A percentile compares a stretch with the other conserved stretches of the same genome.
Conservation (phyloP, 2,888 invertebrate genomes). For the Pyrrhia umbra region DNA sequence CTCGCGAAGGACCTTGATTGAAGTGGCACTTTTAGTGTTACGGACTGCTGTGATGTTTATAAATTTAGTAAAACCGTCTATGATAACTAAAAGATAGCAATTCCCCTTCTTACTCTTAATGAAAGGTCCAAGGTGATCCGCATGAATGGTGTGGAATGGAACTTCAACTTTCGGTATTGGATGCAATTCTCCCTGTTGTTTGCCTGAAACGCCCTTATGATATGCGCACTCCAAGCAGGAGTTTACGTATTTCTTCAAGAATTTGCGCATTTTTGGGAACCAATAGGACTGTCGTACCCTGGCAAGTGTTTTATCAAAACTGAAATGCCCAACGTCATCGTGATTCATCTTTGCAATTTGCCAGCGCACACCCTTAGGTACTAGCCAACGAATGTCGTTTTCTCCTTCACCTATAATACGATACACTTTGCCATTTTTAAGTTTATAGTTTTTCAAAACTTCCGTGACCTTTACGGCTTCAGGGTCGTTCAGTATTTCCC, state of each 20-base stretch:
- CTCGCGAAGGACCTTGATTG: not conserved
- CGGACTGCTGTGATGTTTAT: not conserved
- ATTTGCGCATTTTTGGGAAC: too few relatives aligned
- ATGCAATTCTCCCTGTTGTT: not conserved
- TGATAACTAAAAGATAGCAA: not conserved
- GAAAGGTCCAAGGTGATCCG: too few relatives aligned
- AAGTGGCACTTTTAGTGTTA: not conserved
- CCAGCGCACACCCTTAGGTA: slow-evolving; percentile 1
- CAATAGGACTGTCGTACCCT: not conserved
- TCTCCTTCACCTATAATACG: not conserved
- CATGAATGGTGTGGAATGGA: too few relatives aligned
- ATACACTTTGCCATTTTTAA: not conserved
- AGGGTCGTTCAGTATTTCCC: not conserved
- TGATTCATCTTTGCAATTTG: not conserved
- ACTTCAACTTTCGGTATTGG: not conserved
- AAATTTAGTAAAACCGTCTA: too few relatives aligned
- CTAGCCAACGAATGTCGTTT: not conserved
- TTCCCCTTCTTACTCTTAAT: too few relatives aligned
- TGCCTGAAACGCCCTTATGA: not conserved
- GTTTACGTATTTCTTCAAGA: not conserved
- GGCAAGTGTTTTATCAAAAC: not conserved
- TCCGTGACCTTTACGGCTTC: not conserved
- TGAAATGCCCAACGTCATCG: not conserved
- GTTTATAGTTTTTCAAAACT: not conserved
- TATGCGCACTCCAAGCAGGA: not conserved